These are phyloP conservation scores for Ypsolopha sequella DNA, from an alignment of 2,888 invertebrate genomes.

Conservation along the genomic window DNA sequence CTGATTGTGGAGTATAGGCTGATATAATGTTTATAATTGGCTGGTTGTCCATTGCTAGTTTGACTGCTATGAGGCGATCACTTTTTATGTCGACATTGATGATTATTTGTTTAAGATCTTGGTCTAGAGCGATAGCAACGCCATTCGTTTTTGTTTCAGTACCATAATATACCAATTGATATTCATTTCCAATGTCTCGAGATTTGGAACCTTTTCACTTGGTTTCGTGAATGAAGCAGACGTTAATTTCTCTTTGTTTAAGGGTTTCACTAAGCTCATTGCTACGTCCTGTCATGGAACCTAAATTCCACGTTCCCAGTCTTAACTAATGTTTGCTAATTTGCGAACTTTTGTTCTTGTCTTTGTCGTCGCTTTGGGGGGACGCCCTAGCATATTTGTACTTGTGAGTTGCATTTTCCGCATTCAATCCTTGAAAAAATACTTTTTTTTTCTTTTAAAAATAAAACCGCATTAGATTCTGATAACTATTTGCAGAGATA, in stretches of 20 bases:
- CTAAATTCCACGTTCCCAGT: slow-evolving; percentile 1
- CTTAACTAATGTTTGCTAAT: neutral
- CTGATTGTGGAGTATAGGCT: slow-evolving; percentile 5
- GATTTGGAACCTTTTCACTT: slow-evolving; percentile 1
- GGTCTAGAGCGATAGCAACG: neutral
- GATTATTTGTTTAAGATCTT: slow-evolving; percentile 7
- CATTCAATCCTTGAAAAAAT: too few species aligned
- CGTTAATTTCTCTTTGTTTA: neutral
- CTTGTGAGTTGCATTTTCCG: too few species aligned
- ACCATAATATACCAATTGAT: slow-evolving; percentile 1
- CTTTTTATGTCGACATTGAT: slow-evolving; percentile 8
- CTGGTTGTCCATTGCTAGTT: slow-evolving; percentile 10
- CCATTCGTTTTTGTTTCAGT: neutral
- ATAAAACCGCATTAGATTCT: too few species aligned
- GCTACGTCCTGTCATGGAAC: neutral
- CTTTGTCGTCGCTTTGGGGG: neutral
- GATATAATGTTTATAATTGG: neutral
- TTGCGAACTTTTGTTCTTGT: slow-evolving; percentile 3
- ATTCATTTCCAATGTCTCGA: neutral
- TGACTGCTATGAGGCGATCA: slow-evolving; percentile 10
- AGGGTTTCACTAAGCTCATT: neutral
- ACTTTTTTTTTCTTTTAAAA: too few species aligned
- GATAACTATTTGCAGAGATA: too few species aligned
- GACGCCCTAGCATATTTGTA: neutral
- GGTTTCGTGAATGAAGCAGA: neutral